Evolutionary conservation across 2,113 vertebrate genomes (phyloP), one percentile per base, ranked within the genome.

Genomic region (Rhea americana): DNA sequence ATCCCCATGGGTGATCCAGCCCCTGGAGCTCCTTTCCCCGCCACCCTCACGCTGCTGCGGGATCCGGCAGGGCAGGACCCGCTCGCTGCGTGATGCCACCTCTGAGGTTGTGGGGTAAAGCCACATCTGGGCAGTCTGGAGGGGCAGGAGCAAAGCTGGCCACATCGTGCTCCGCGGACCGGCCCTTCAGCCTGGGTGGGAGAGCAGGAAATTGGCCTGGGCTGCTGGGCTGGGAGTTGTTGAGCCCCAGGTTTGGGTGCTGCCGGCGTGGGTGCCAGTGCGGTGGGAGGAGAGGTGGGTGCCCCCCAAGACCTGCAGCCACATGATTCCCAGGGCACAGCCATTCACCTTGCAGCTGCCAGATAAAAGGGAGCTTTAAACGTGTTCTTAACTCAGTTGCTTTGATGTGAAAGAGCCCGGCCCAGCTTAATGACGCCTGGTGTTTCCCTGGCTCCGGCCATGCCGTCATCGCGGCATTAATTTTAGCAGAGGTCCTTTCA

Each of bases 61-160:
- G 21, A 67, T 19, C 13, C 9, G 5, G 28, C n/a, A 2, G 12
- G 63, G 56, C 11, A 3, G 58, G 41, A 26, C 11, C 53, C 26
- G 26, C 53, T 47, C 30, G 70, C 74, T 39, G 4, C n/a, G 6
- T 1, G 11, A 14, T 58, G 43, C 14, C 17, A n/a, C 30, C 15
- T 39, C 45, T 10, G 45, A 5, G 4, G 2, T 11, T 1, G 4
- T 20, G 50, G 51, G n/a, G 24, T 55, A 7, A 28, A 13, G 5
- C 50, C 7, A 1, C 39, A 5, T 21, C 22, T 2, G 21, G 14
- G 24, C 0, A 0, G 13, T 19, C 14, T 1, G 0, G 2, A 7
- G 41, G 16, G 3, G 8, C 58, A 58, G 55, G 48, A 58, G 24
- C 45, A 21, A 6, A 21, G 5, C 55, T 17, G 18, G 10, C 28